Percentiles rank a stretch among this genome's conserved stretches.
These are phyloP conservation scores for Planococcus citri DNA, from an alignment of 1,140 invertebrate genomes.

Conservation along the genomic window DNA sequence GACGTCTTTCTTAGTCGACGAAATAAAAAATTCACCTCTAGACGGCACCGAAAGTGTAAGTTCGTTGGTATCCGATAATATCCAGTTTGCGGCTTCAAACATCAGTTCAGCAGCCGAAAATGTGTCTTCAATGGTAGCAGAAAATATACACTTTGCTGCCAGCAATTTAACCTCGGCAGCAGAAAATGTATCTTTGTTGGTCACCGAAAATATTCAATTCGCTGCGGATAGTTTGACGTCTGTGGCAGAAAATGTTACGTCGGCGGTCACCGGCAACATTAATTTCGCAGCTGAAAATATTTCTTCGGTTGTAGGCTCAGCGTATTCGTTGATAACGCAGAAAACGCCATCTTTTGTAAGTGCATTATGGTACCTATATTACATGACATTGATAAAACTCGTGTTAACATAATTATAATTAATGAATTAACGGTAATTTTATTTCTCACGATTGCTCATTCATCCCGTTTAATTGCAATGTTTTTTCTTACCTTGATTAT, in stretches of 20 bases:
- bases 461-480: neutral
- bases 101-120: slow-evolving; percentile 36
- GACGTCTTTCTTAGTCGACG: neutral
- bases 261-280: slow-evolving; percentile 38
- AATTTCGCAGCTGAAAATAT: slow-evolving; percentile 33
- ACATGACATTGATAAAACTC: too few relatives aligned
- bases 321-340: slow-evolving; percentile 39
- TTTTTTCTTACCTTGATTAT: neutral
- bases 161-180: slow-evolving; percentile 34
- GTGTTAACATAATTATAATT: neutral
- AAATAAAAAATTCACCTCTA: slow-evolving; percentile 24
- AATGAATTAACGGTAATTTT: neutral
- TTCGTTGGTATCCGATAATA: slow-evolving; percentile 38
- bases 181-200: slow-evolving; percentile 37
- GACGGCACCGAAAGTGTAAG: slow-evolving; percentile 39
- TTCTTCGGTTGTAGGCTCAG: slow-evolving; percentile 35
- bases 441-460: too few relatives aligned
- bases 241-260: slow-evolving; percentile 38
- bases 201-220: slow-evolving; percentile 37
- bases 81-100: slow-evolving; percentile 32
- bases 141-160: slow-evolving; percentile 34
- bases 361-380: neutral
- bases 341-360: slow-evolving; percentile 35
- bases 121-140: slow-evolving; percentile 38
- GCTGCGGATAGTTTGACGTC: slow-evolving; percentile 33